These are phyloP conservation scores for Neostethus bicornis DNA, from an alignment of 2,797 vertebrate genomes.

Conservation along the genomic window DNA sequence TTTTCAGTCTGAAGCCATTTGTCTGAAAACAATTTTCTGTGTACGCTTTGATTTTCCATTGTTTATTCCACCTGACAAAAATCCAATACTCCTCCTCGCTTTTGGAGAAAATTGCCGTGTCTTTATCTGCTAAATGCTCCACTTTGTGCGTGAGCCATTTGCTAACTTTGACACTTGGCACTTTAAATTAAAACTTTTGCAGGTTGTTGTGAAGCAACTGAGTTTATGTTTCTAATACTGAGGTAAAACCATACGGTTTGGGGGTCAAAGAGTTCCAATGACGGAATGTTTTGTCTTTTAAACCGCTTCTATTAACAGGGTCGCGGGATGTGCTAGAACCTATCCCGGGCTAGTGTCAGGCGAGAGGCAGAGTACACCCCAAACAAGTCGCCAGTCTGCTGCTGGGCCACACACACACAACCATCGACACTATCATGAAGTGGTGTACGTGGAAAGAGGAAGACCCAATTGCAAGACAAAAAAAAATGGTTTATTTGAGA, in stretches of 20 bases:
- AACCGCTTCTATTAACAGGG: too few relatives aligned
- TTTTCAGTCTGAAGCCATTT: not conserved
- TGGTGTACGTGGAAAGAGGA: too few relatives aligned
- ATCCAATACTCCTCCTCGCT: not conserved
- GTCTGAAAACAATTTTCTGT: not conserved
- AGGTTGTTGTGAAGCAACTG: not conserved
- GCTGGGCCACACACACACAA: too few relatives aligned
- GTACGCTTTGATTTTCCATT: not conserved
- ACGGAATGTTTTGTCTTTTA: too few relatives aligned
- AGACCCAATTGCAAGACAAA: too few relatives aligned
- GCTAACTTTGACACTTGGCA: not conserved
- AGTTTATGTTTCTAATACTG: not conserved
- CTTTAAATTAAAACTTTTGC: not conserved
- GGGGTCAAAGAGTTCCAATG: not conserved
- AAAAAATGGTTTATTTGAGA: too few relatives aligned
- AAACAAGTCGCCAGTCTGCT: too few relatives aligned
- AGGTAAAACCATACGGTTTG: not conserved
- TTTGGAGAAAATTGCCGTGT: constrained; percentile 1
- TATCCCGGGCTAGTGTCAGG: too few relatives aligned
- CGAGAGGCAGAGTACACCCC: too few relatives aligned
- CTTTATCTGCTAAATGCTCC: not conserved
- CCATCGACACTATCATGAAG: too few relatives aligned
- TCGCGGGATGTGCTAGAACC: too few relatives aligned
- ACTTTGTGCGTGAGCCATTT: not conserved
- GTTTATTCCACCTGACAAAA: constrained; percentile 1